phyloP scores from a whole-genome alignment of 2,888 invertebrate species.

The Odontomyia ornata region DNA sequence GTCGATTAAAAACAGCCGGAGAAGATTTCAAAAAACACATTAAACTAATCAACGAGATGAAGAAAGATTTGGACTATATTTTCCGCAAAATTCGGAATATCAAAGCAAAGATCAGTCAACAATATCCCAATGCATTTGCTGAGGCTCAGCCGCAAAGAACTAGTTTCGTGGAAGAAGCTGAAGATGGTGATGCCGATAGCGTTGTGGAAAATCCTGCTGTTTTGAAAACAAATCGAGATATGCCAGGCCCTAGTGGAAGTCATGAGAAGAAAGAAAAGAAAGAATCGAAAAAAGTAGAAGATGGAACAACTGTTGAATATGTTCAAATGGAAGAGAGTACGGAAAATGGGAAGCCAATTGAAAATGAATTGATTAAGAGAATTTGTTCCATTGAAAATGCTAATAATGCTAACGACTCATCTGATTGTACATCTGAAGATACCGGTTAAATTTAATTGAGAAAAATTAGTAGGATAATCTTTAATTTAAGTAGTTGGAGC shows the following conservation, averaged over 20 bases:
- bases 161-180: slow-evolving; percentile 65
- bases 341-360: slow-evolving; percentile 62
- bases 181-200: slow-evolving; percentile 62
- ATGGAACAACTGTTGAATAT: slow-evolving; percentile 60
- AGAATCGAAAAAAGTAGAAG: slow-evolving; percentile 52
- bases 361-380: slow-evolving; percentile 61
- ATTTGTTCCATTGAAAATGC: slow-evolving; percentile 72
- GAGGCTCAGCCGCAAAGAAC: slow-evolving; percentile 66
- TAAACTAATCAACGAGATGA: slow-evolving; percentile 86
- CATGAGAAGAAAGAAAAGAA: slow-evolving; percentile 9
- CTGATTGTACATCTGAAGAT: slow-evolving; percentile 72
- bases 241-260: background rate
- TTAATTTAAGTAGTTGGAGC: no score
- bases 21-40: slow-evolving; percentile 93
- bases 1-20: slow-evolving; percentile 83
- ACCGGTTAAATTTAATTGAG: slow-evolving; percentile 62
- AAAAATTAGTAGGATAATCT: no score
- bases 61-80: slow-evolving; percentile 92
- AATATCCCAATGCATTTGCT: slow-evolving; percentile 75
- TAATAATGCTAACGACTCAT: slow-evolving; percentile 72
- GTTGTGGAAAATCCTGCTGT: slow-evolving; percentile 49
- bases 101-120: slow-evolving; percentile 79
- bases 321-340: slow-evolving; percentile 64
- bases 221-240: slow-evolving; percentile 33
- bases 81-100: slow-evolving; percentile 89